A percentile compares a stretch with the other conserved stretches of the same genome.
Evolutionary conservation across 2,113 vertebrate species (phyloP).

Genomic region (Melanerpes formicivorus): DNA sequence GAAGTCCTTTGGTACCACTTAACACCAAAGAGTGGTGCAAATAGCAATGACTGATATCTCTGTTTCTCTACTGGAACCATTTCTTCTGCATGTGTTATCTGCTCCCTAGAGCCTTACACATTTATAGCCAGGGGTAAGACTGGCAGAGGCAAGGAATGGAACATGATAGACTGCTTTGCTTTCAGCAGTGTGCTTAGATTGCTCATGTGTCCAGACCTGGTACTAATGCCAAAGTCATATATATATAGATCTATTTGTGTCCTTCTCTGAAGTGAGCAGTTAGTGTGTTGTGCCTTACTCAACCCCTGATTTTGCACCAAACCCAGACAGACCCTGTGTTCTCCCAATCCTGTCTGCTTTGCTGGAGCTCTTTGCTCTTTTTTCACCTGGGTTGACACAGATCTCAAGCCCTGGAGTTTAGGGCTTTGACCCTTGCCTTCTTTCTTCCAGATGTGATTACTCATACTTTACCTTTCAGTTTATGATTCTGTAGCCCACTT

Average conservation of each 20-base stretch:
- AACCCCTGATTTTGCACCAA: not conserved
- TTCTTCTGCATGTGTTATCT: not conserved
- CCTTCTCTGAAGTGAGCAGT: not conserved
- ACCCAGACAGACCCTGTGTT: not conserved
- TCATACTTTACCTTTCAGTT: not conserved
- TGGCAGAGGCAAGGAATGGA: not conserved
- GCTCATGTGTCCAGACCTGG: not conserved
- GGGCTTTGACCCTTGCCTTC: not conserved
- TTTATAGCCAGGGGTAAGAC: not conserved
- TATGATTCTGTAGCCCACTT: not conserved
- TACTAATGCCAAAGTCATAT: not conserved
- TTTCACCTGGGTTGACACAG: not conserved
- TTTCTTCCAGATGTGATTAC: not conserved
- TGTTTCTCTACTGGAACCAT: not conserved
- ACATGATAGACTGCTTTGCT: not conserved
- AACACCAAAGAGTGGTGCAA: not conserved
- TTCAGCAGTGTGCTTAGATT: not conserved
- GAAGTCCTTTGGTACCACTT: not conserved
- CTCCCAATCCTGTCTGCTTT: not conserved
- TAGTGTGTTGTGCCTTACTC: not conserved
- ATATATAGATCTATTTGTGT: not conserved
- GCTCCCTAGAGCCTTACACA: not conserved
- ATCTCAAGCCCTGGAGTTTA: not conserved
- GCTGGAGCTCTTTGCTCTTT: not conserved
- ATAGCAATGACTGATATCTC: not conserved